These are phyloP conservation scores for Ceratina australensis DNA, from an alignment of 1,140 invertebrate species.

Conservation along the genomic window DNA sequence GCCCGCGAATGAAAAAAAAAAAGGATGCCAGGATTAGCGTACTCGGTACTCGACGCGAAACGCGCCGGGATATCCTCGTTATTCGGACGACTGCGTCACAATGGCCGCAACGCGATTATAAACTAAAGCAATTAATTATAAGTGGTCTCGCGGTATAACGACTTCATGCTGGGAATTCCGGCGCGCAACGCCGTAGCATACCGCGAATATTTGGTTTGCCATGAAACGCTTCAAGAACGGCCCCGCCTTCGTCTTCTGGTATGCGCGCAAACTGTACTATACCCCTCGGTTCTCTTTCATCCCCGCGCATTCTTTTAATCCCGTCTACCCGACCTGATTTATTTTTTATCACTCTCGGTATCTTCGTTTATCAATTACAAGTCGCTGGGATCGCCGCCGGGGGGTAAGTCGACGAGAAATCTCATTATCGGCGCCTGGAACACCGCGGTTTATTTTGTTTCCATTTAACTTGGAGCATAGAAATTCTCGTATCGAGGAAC, in stretches of 20 bases:
- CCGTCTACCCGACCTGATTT: background rate
- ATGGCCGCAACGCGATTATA: constrained; percentile 70
- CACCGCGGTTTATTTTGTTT: constrained; percentile 51
- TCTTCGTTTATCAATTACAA: constrained; percentile 65
- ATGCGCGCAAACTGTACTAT: constrained; percentile 64
- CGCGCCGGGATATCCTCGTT: constrained; percentile 56
- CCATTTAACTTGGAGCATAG: constrained; percentile 45
- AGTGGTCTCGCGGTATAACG: constrained; percentile 65
- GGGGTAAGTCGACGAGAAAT: constrained; percentile 61
- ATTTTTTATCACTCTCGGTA: constrained; percentile 2
- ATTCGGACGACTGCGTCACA: constrained; percentile 60
- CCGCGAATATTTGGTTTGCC: constrained; percentile 70
- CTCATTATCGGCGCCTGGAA: constrained; percentile 46
- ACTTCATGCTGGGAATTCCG: constrained; percentile 68
- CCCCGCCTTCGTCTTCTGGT: constrained; percentile 66
- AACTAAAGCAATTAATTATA: constrained; percentile 74
- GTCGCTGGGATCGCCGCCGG: constrained; percentile 34
- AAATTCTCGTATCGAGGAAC: no score
- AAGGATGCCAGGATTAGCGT: constrained; percentile 35
- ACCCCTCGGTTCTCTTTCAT: constrained; percentile 35
- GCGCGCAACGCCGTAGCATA: constrained; percentile 60
- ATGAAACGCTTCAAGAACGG: constrained; percentile 68
- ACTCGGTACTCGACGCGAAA: constrained; percentile 24
- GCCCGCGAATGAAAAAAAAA: constrained; percentile 36
- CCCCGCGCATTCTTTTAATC: background rate